Conservation (phyloP, 2,113 vertebrate genomes). For the Pluvianellus socialis region DNA sequence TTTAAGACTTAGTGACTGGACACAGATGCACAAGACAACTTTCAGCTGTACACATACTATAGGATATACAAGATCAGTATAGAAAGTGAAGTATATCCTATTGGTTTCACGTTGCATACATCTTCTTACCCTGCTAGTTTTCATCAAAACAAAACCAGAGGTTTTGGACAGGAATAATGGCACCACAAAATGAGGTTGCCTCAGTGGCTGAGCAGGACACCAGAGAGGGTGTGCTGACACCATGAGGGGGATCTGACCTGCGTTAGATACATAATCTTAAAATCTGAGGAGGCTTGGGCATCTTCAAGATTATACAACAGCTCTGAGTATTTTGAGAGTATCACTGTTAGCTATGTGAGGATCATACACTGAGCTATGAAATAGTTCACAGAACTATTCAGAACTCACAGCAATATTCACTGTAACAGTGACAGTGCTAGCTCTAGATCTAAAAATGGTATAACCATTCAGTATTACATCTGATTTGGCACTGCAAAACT, state of each 20-base stretch:
- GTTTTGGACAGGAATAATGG: not conserved
- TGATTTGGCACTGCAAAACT: not conserved
- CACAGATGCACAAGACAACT: not conserved
- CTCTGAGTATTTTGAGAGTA: not conserved
- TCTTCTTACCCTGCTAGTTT: not conserved
- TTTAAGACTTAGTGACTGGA: not conserved
- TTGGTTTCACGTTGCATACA: not conserved
- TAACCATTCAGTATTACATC: not conserved
- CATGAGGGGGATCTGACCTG: not conserved
- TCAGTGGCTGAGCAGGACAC: not conserved
- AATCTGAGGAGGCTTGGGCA: not conserved
- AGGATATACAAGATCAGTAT: not conserved
- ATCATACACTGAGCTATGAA: not conserved
- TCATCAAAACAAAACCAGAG: not conserved
- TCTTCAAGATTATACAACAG: not conserved
- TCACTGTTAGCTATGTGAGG: not conserved
- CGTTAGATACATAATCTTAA: not conserved
- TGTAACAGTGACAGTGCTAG: not conserved
- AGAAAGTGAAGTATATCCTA: not conserved
- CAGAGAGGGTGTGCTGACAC: not conserved
- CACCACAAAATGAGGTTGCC: not conserved
- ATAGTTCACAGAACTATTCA: not conserved
- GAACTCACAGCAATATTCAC: not conserved
- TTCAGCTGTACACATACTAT: not conserved
- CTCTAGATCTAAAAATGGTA: not conserved